Percentiles rank a stretch among this genome's conserved stretches.
Conservation (phyloP, 2,888 invertebrate species). For the Mythimna ferrago region DNA sequence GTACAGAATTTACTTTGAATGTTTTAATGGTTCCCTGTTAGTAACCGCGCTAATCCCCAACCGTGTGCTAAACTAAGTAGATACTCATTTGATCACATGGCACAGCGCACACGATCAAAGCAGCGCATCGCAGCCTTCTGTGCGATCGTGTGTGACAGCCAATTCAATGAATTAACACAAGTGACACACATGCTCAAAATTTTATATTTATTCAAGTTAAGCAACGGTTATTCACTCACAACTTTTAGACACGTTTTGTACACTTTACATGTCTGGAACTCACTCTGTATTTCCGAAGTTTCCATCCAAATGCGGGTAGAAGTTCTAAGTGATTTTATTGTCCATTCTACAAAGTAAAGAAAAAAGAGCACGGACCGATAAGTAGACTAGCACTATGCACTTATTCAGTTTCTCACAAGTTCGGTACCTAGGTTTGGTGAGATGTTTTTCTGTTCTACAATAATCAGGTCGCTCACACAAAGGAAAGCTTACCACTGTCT, state of each 20-base stretch:
- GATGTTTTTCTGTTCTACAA: slow-evolving; percentile 30
- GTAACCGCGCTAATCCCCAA: slow-evolving; percentile 70
- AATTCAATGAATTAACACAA: slow-evolving; percentile 86
- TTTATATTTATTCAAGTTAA: slow-evolving; percentile 62
- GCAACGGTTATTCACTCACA: slow-evolving; percentile 35
- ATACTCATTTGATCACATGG: slow-evolving; percentile 85
- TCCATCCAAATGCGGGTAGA: slow-evolving; percentile 38
- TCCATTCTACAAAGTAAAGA: slow-evolving; percentile 42
- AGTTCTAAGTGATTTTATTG: slow-evolving; percentile 52
- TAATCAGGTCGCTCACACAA: slow-evolving; percentile 16
- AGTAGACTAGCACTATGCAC: slow-evolving; percentile 43
- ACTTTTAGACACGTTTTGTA: slow-evolving; percentile 34
- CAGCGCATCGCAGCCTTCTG: slow-evolving; percentile 75
- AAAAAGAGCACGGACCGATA: slow-evolving; percentile 31
- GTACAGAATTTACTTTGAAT: slow-evolving; percentile 60
- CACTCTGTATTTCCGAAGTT: slow-evolving; percentile 38
- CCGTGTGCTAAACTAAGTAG: slow-evolving; percentile 74
- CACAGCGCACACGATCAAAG: slow-evolving; percentile 88
- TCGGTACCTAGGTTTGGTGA: slow-evolving; percentile 17
- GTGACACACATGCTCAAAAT: slow-evolving; percentile 81
- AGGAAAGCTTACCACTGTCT: slow-evolving; percentile 7
- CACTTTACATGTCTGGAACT: slow-evolving; percentile 43
- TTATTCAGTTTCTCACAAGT: slow-evolving; percentile 49
- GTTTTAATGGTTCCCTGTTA: slow-evolving; percentile 64
- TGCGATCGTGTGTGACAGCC: slow-evolving; percentile 82